Percentiles rank a stretch among this genome's conserved stretches.
Evolutionary conservation across 2,888 invertebrate species (phyloP).

Genomic region (Volucella inanis): DNA sequence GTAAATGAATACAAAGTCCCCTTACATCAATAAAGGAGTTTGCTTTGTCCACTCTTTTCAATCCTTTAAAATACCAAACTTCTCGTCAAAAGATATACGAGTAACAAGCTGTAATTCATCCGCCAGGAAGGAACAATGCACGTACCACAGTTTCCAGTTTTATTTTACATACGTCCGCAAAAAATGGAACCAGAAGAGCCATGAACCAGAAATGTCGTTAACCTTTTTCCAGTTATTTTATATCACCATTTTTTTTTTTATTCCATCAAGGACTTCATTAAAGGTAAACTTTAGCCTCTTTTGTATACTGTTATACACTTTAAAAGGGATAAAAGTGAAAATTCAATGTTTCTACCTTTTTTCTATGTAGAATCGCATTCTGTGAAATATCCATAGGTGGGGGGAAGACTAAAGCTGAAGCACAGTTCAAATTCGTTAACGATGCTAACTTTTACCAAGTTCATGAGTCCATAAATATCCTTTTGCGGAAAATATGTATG

Average conservation of each 20-base stretch:
- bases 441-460: conserved; percentile 58
- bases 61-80: too few relatives aligned
- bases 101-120: too few relatives aligned
- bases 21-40: too few relatives aligned
- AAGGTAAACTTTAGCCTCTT: not conserved
- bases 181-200: not conserved
- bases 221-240: conserved; percentile 14
- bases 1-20: too few relatives aligned
- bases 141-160: too few relatives aligned
- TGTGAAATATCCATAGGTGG: not conserved
- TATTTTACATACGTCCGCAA: too few relatives aligned
- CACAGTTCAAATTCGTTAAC: conserved; percentile 57
- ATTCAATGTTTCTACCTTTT: conserved; percentile 28
- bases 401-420: not conserved
- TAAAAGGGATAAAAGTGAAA: conserved; percentile 25
- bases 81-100: too few relatives aligned
- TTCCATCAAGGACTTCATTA: conserved; percentile 47
- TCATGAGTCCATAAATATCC: conserved; percentile 62
- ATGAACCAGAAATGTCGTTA: conserved; percentile 2
- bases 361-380: conserved; percentile 55
- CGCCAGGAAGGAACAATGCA: too few relatives aligned
- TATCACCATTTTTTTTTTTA: conserved; percentile 1
- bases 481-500: not conserved
- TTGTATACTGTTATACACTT: conserved; percentile 7
- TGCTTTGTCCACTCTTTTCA: too few relatives aligned